Percentiles rank a stretch among this genome's conserved stretches.
Evolutionary conservation across 2,797 vertebrate species (phyloP).

Genomic region (Acanthurus lineatus): DNA sequence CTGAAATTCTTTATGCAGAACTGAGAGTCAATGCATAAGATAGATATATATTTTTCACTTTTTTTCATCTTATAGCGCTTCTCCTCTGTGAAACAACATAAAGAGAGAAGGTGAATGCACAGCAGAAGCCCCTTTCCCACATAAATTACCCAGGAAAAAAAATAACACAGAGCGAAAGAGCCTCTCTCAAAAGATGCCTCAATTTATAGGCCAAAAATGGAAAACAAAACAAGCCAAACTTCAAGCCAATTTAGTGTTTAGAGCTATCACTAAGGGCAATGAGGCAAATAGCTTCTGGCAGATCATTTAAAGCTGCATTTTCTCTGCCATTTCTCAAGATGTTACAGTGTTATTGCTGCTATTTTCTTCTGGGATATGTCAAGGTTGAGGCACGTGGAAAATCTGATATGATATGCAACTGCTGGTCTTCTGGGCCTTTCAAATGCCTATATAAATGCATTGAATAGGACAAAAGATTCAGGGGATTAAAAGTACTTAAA

Average conservation of each 20-base stretch:
- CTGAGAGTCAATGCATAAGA: slow-evolving; percentile 28
- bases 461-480: not conserved
- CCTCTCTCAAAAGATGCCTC: slow-evolving; percentile 55
- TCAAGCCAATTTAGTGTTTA: slow-evolving; percentile 71
- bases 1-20: slow-evolving; percentile 54
- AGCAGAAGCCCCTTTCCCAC: slow-evolving; percentile 39
- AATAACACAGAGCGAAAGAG: slow-evolving; percentile 31
- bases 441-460: slow-evolving; percentile 5
- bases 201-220: slow-evolving; percentile 61
- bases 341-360: slow-evolving; percentile 50
- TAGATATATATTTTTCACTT: not conserved
- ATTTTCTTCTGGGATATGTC: slow-evolving; percentile 45
- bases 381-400: slow-evolving; percentile 33
- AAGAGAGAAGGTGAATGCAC: slow-evolving; percentile 30
- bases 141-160: slow-evolving; percentile 54
- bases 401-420: slow-evolving; percentile 27
- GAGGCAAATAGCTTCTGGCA: slow-evolving; percentile 72
- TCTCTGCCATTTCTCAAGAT: slow-evolving; percentile 52
- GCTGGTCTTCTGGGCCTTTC: slow-evolving; percentile 8
- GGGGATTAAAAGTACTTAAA: not conserved
- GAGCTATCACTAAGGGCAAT: slow-evolving; percentile 70
- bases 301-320: slow-evolving; percentile 71
- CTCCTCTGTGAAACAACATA: slow-evolving; percentile 51
- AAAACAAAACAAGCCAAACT: slow-evolving; percentile 64
- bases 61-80: slow-evolving; percentile 44